Evolutionary conservation across 1,140 invertebrate species (phyloP).

Genomic region (Ceratosolen fusciceps): DNA sequence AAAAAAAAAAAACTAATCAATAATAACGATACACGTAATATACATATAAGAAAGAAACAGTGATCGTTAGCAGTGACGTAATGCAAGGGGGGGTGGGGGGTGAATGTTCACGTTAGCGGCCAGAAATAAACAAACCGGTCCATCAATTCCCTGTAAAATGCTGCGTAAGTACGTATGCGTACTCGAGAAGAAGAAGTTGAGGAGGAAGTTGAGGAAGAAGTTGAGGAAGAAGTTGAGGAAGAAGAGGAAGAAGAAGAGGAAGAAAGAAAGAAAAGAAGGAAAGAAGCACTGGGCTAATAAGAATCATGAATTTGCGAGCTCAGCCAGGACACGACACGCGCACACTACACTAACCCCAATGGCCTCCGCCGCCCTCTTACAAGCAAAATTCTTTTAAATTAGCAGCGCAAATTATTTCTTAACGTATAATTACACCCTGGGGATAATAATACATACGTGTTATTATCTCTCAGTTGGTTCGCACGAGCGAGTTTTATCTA

Average conservation of each 20-base stretch:
- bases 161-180: not conserved
- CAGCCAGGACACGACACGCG: constrained; percentile 9
- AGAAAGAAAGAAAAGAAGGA: too few relatives aligned
- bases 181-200: too few relatives aligned
- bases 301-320: not conserved
- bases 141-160: not conserved
- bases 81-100: too few relatives aligned
- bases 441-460: not conserved
- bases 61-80: not conserved
- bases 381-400: constrained; percentile 27
- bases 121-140: not conserved
- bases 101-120: too few relatives aligned
- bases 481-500: constrained; percentile 32
- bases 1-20: not conserved
- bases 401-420: constrained; percentile 56
- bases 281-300: too few relatives aligned
- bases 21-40: too few relatives aligned
- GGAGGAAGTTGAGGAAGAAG: too few relatives aligned
- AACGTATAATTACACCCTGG: constrained; percentile 54
- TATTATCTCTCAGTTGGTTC: constrained; percentile 26
- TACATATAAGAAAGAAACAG: too few relatives aligned
- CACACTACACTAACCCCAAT: constrained; percentile 29
- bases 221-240: too few relatives aligned
- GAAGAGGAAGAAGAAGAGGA: too few relatives aligned
- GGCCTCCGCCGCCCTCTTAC: not conserved